Conservation (phyloP, 2,113 vertebrate genomes). For the Mus pahari region DNA sequence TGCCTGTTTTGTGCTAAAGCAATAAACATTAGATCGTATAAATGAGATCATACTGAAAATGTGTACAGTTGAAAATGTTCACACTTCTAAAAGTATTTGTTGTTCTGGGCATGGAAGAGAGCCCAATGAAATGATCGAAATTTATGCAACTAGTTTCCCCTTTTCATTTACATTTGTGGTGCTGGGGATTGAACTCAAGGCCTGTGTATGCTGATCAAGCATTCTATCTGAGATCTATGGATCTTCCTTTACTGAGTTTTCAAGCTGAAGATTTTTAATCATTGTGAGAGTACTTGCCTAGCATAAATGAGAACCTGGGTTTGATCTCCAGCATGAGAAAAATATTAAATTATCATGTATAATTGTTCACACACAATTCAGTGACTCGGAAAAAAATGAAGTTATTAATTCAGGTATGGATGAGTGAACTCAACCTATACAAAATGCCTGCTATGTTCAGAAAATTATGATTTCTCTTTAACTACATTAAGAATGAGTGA, state of each 20-base stretch:
- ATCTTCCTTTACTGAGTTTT: neutral
- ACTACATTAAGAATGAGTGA: neutral
- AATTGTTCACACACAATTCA: neutral
- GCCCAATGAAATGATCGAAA: neutral
- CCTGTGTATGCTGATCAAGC: neutral
- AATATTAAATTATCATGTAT: neutral
- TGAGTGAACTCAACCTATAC: neutral
- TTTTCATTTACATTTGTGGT: neutral
- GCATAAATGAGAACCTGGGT: neutral
- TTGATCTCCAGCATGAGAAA: neutral
- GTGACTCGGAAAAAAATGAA: neutral
- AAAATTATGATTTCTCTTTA: neutral
- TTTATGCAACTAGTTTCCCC: neutral
- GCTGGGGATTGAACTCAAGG: neutral
- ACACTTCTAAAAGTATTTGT: neutral
- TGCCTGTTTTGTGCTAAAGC: neutral
- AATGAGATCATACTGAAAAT: neutral
- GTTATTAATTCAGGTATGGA: neutral
- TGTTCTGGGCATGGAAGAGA: neutral
- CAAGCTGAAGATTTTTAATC: neutral
- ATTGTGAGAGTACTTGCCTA: neutral
- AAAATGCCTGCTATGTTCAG: neutral
- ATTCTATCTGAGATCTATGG: neutral
- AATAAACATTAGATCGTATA: neutral
- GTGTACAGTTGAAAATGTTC: neutral